Conservation (phyloP, 2,113 vertebrate species). For the Blennius ocellaris region DNA sequence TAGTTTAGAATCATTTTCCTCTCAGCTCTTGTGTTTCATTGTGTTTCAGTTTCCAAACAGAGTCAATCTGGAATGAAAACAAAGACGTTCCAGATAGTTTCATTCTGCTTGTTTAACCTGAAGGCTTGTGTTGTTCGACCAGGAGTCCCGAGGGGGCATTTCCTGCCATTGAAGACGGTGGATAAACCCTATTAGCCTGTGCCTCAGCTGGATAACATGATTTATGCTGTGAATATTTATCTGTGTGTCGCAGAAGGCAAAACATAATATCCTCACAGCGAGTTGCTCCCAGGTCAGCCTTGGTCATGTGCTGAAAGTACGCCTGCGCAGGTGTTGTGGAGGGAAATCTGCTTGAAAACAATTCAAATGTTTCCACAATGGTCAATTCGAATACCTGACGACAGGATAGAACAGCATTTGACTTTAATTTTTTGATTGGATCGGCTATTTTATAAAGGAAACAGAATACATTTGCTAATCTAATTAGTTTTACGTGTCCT, state of each 20-base stretch:
- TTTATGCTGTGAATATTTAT: slow-evolving; percentile 46
- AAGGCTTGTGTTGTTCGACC: neutral
- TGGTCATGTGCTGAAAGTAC: no score
- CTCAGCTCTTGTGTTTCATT: neutral
- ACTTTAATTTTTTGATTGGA: no score
- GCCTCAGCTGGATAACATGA: slow-evolving; percentile 21
- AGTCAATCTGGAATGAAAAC: slow-evolving; percentile 25
- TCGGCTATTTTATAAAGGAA: no score
- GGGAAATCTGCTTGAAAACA: no score
- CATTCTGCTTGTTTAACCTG: slow-evolving; percentile 50
- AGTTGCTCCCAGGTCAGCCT: slow-evolving; percentile 30
- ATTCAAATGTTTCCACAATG: no score
- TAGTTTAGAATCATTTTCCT: neutral
- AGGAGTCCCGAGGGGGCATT: slow-evolving; percentile 15
- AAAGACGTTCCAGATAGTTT: neutral
- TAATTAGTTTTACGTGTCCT: no score
- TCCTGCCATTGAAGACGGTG: slow-evolving; percentile 67
- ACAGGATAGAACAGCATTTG: no score
- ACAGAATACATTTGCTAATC: no score
- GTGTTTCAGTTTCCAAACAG: neutral
- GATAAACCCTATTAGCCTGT: neutral
- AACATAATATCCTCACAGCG: slow-evolving; percentile 43
- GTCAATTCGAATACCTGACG: no score
- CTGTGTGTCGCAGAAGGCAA: slow-evolving; percentile 36
- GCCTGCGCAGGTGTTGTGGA: no score